Evolutionary conservation across 2,888 invertebrate species (phyloP).

Genomic region (Danaus chrysippus): DNA sequence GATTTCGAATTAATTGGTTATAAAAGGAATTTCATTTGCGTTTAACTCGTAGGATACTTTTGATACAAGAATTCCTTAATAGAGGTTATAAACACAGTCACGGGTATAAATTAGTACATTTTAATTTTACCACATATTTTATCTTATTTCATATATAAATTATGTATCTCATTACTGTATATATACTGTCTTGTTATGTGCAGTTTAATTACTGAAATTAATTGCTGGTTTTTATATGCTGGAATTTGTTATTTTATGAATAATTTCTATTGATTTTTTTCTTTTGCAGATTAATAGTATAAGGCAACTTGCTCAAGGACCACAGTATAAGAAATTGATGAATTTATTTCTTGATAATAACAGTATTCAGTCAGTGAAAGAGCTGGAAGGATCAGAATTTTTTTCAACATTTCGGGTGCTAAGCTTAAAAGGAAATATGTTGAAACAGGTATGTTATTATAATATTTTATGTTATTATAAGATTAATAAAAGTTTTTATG

Average conservation of each 20-base stretch:
- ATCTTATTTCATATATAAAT: too few species aligned
- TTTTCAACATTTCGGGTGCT: constrained; percentile 86
- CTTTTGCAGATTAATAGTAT: constrained; percentile 81
- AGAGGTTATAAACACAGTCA: too few species aligned
- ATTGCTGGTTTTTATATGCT: neutral
- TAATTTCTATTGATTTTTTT: neutral
- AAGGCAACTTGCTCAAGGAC: constrained; percentile 81
- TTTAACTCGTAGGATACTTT: too few species aligned
- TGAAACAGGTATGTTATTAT: constrained; percentile 80
- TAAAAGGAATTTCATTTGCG: too few species aligned
- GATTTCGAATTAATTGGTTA: too few species aligned
- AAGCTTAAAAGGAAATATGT: constrained; percentile 85
- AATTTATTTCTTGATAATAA: constrained; percentile 90
- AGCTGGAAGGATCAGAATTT: constrained; percentile 88
- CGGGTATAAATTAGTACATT: too few species aligned
- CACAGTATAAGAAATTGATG: constrained; percentile 82
- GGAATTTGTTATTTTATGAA: neutral
- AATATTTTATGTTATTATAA: neutral
- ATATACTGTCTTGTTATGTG: too few species aligned
- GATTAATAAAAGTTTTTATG: neutral
- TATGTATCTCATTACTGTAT: too few species aligned
- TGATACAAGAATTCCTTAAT: too few species aligned
- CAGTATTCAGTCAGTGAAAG: constrained; percentile 80
- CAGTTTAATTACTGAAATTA: too few species aligned
- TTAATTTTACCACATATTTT: too few species aligned